These are phyloP conservation scores for Anhinga anhinga DNA, from an alignment of 2,113 vertebrate species.

Conservation along the genomic window DNA sequence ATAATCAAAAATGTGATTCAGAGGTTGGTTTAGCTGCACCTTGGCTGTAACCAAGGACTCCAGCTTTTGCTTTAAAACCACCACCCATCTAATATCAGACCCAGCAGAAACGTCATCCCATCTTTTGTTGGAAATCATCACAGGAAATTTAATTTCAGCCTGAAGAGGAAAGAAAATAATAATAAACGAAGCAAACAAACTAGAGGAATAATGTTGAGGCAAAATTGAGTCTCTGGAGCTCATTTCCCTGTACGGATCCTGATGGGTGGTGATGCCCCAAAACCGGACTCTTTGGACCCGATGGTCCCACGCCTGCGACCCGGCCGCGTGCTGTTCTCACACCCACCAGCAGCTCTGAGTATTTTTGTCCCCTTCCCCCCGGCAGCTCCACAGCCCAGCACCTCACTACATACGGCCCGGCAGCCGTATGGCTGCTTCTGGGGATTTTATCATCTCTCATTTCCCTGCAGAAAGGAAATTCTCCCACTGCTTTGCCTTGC, in stretches of 20 bases:
- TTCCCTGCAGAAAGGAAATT: background rate
- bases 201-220: background rate
- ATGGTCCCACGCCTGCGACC: accelerated
- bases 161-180: background rate
- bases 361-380: background rate
- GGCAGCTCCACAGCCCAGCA: background rate
- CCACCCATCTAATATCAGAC: background rate
- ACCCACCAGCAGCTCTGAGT: too few relatives aligned
- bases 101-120: background rate
- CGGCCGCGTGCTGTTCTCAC: background rate
- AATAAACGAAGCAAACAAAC: background rate
- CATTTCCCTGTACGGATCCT: background rate
- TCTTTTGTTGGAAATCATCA: background rate
- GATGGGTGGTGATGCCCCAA: background rate
- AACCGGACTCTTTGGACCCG: background rate
- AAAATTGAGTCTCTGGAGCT: background rate
- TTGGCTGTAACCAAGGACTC: background rate
- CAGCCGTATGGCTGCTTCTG: accelerated
- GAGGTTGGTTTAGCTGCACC: background rate
- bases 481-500: background rate
- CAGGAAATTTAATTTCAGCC: background rate
- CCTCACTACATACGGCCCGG: accelerated
- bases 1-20: too few relatives aligned
- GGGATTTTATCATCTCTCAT: background rate
- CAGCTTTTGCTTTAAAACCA: background rate